phyloP scores from a whole-genome alignment of 2,797 vertebrate genomes.

The Poeciliopsis paucimaculata region DNA sequence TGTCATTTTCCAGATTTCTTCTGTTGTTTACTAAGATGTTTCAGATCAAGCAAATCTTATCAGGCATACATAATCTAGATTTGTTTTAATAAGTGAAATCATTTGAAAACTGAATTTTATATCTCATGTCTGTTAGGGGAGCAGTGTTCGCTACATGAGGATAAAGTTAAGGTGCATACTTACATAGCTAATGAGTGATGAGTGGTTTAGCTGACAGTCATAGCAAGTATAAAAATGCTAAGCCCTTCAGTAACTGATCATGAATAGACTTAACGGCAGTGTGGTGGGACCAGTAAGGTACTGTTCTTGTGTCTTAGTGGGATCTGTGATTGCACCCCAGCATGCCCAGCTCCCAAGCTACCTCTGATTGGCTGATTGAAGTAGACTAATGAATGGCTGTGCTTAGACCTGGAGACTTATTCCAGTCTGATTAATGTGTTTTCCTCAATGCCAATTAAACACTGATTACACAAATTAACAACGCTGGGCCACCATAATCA shows the following conservation, averaged over 20 bases:
- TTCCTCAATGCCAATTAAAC: slow-evolving; percentile 79
- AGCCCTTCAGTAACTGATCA: slow-evolving; percentile 19
- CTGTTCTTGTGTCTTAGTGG: slow-evolving; percentile 21
- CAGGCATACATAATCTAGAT: background rate
- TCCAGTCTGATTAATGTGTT: slow-evolving; percentile 78
- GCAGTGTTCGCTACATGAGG: background rate
- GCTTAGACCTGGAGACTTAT: slow-evolving; percentile 63
- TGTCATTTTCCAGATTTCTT: slow-evolving; percentile 3
- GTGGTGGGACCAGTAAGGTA: slow-evolving; percentile 34
- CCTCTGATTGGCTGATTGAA: slow-evolving; percentile 65
- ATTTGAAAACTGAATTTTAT: background rate
- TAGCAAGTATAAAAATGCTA: slow-evolving; percentile 2
- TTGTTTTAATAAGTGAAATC: background rate
- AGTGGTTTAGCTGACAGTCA: background rate
- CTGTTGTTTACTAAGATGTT: background rate
- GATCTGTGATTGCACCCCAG: slow-evolving; percentile 50
- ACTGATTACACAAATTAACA: slow-evolving; percentile 80
- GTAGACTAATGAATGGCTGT: slow-evolving; percentile 65
- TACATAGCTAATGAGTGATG: slow-evolving; percentile 6
- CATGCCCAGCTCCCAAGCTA: slow-evolving; percentile 27
- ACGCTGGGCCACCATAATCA: slow-evolving; percentile 69
- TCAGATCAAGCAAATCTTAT: background rate
- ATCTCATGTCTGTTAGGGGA: background rate
- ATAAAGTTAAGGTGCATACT: slow-evolving; percentile 4
- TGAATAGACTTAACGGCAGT: slow-evolving; percentile 20